Evolutionary conservation across 92 coral and sea anemone species (phyloP).

Genomic region (Pocillopora grandis): DNA sequence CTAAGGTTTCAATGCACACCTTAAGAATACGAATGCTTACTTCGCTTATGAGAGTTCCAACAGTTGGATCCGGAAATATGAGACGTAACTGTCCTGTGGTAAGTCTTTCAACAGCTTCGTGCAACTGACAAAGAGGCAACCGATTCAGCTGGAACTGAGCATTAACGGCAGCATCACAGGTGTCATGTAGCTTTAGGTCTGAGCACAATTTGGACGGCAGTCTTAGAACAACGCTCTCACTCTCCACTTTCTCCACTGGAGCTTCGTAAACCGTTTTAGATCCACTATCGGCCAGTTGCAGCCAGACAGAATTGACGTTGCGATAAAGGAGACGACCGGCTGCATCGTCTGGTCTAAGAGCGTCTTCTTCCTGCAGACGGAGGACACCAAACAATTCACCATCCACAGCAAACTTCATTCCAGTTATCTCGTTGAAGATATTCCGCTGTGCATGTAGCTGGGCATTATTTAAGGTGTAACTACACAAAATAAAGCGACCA

Average conservation of each 20-base stretch:
- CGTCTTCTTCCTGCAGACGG: constrained; percentile 48
- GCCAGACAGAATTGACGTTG: constrained; percentile 61
- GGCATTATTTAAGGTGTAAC: constrained; percentile 32
- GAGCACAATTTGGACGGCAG: constrained; percentile 57
- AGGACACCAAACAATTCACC: constrained; percentile 67
- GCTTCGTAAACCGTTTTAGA: constrained; percentile 61
- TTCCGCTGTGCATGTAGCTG: constrained; percentile 42
- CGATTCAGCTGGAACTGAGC: constrained; percentile 80
- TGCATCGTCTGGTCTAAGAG: constrained; percentile 69
- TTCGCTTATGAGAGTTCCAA: constrained; percentile 31
- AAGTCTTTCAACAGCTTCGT: constrained; percentile 77
- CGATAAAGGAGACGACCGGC: constrained; percentile 78
- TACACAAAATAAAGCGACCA: not conserved
- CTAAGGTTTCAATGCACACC: too few relatives aligned
- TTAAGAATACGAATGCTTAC: constrained; percentile 9
- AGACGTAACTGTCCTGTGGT: constrained; percentile 52
- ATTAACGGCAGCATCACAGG: constrained; percentile 33
- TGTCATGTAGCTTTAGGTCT: constrained; percentile 53
- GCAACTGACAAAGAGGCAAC: constrained; percentile 81
- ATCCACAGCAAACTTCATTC: constrained; percentile 31
- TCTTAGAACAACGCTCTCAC: constrained; percentile 51
- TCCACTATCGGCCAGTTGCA: constrained; percentile 41
- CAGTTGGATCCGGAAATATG: constrained; percentile 42
- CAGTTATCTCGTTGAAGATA: constrained; percentile 35
- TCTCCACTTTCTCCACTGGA: constrained; percentile 62